Percentiles rank a stretch among this genome's conserved stretches.
Conservation (phyloP, 35 echinoderm and acorn worm genomes). For the Diadema setosum region DNA sequence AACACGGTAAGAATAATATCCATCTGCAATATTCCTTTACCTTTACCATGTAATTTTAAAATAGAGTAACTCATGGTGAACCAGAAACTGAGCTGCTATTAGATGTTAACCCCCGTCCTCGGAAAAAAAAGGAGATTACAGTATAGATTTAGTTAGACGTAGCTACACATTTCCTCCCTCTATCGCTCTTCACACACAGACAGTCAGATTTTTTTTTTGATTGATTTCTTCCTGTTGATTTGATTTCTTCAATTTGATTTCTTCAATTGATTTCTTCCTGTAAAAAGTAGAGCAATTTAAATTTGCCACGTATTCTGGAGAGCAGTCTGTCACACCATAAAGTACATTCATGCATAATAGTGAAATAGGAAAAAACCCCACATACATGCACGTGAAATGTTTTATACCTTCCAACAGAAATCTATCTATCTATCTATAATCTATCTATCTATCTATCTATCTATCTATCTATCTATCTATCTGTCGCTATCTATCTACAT, state of each 20-base stretch:
- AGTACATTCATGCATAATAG: no score
- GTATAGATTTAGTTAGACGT: background rate
- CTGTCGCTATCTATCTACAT: background rate
- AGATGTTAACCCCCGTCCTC: background rate
- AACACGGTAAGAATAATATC: background rate
- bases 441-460: background rate
- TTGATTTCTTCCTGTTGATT: no score
- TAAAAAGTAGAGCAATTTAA: no score
- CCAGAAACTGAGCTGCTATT: background rate
- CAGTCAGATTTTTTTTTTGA: background rate
- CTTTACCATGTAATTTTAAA: background rate
- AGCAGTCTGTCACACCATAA: no score
- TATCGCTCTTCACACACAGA: background rate
- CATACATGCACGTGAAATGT: background rate
- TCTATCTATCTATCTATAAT: background rate
- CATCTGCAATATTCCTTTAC: background rate
- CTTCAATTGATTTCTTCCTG: no score
- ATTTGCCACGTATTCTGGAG: no score
- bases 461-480: background rate
- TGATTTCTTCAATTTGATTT: no score
- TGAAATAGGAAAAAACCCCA: no score
- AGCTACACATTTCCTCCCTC: background rate
- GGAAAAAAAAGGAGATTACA: background rate
- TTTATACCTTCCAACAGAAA: background rate
- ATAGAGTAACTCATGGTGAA: background rate